Conservation (phyloP, 2,888 invertebrate genomes). For the Ormyrus thymus region DNA sequence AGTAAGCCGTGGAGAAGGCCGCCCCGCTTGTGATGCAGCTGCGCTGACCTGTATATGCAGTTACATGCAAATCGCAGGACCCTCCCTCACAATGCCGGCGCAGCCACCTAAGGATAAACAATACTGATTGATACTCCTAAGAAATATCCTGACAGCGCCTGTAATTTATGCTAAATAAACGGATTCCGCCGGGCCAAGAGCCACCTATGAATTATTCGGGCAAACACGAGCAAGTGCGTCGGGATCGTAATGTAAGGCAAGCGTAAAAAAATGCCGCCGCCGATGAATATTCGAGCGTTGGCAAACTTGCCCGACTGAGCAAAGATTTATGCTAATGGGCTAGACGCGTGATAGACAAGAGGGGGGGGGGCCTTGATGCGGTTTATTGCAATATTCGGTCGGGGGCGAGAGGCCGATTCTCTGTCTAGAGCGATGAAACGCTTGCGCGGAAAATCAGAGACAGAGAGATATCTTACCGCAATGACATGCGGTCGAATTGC, state of each 20-base stretch:
- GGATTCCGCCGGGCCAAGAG: too few relatives aligned
- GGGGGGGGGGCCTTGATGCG: constrained; percentile 46
- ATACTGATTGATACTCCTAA: constrained; percentile 35
- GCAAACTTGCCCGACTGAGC: background rate
- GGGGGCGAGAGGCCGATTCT: constrained; percentile 35
- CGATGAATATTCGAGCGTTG: background rate
- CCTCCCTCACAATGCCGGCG: background rate
- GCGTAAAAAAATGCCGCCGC: background rate
- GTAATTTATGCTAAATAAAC: background rate
- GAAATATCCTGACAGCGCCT: background rate
- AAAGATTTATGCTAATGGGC: constrained; percentile 41
- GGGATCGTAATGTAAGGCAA: background rate
- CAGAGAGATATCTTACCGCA: constrained; percentile 73
- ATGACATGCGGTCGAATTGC: constrained; percentile 74
- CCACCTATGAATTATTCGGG: background rate
- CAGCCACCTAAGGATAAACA: constrained; percentile 14
- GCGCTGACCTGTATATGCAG: constrained; percentile 34
- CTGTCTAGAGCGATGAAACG: constrained; percentile 48
- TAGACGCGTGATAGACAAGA: constrained; percentile 54
- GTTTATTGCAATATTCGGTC: constrained; percentile 51
- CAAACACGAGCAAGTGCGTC: background rate
- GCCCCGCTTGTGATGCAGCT: constrained; percentile 23
- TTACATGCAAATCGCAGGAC: constrained; percentile 43
- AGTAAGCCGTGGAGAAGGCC: constrained; percentile 33
- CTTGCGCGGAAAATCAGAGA: constrained; percentile 51